A percentile compares a stretch with the other conserved stretches of the same genome.
These are phyloP conservation scores for Euwallacea fornicatus DNA, from an alignment of 1,140 invertebrate species.

Conservation along the genomic window DNA sequence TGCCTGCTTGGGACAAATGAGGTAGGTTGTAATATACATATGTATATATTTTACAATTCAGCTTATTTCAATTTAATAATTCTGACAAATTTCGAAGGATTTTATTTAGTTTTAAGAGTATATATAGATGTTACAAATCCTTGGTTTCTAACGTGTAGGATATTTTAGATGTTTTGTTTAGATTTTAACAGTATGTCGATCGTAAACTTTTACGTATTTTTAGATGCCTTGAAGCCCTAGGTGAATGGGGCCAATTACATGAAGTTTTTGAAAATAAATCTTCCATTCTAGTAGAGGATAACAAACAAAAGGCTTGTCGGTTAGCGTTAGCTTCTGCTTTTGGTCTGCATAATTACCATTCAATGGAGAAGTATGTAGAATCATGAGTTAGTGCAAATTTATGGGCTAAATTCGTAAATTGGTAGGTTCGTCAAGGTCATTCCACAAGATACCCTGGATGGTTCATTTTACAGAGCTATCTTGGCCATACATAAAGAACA, in stretches of 20 bases:
- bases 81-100: no score
- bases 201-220: constrained; percentile 23
- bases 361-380: constrained; percentile 69
- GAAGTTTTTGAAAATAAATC: constrained; percentile 77
- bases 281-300: constrained; percentile 68
- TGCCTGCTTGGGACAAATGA: constrained; percentile 88
- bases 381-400: neutral
- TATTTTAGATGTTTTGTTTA: no score
- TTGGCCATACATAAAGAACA: constrained; percentile 87
- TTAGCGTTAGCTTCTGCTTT: constrained; percentile 94
- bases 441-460: constrained; percentile 88
- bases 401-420: neutral
- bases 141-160: no score
- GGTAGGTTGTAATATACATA: constrained; percentile 64
- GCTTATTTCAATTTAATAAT: no score
- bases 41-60: no score
- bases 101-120: no score
- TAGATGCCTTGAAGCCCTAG: constrained; percentile 81
- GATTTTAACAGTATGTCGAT: no score
- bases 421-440: constrained; percentile 75
- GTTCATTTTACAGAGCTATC: constrained; percentile 95
- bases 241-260: constrained; percentile 92
- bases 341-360: constrained; percentile 91
- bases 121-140: no score
- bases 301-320: constrained; percentile 81